Base-by-base conservation (phyloP, 2,888 invertebrate species). In the Diplolepis rosae region DNA sequence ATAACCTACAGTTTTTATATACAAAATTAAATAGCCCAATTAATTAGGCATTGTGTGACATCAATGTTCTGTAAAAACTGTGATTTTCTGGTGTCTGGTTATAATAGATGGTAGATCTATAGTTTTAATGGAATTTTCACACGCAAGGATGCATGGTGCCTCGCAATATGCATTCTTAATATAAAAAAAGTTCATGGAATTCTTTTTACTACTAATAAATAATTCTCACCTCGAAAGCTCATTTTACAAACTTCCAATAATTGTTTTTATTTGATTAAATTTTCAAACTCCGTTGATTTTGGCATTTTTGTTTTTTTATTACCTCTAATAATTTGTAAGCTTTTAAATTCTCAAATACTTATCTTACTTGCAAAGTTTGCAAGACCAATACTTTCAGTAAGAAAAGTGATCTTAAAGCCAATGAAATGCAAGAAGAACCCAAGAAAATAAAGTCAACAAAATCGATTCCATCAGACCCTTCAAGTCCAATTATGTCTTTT, bases 71-170 rank as follows among this genome's bases (percentile, higher is more conserved):
- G 15, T 30, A 30, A 56, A 56, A 56, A 35, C 18, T 56, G 24
- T 61, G 24, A 61, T 61, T 61, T 61, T 61, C 39, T 27, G 32
- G 39, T 35, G 56, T 61, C 61, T 39, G 61, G 13, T 61, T 39
- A 61, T 61, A 35, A 61, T n/a, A 39, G 39, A 39, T 39, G 39
- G 35, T 61, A 27, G 22, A 61, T 61, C 24, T 61, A 32, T 24
- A 61, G 39, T 22, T 61, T 61, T 61, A 61, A 61, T 61, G 61
- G 61, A 61, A 61, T 39, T 61, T 61, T 61, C 61, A 61, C 61
- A 61, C 61, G 61, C 61, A 15, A 39, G 24, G n/a, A 61, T 61
- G 61, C 39, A 61, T 61, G 22, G n/a, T n/a, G 13, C 22, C 35
- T 61, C 39, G 61, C 24, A 61, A 61, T 61, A n/a, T 61, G 24